Evolutionary conservation across 2,797 vertebrate genomes (phyloP).

Genomic region (Sciaenops ocellatus): DNA sequence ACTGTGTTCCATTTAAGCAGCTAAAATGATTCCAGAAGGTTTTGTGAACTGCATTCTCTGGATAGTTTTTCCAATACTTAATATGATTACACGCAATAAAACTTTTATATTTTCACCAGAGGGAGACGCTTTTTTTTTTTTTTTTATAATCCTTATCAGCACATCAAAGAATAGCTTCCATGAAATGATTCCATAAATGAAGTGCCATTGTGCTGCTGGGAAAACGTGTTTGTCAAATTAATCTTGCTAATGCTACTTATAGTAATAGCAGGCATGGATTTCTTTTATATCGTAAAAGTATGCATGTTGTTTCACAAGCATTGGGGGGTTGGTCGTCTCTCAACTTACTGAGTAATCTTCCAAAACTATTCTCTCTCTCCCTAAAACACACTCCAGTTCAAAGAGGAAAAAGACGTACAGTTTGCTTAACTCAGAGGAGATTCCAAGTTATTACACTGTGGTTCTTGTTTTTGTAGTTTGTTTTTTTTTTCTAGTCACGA

Average conservation of each 20-base stretch:
- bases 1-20: neutral
- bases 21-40: slow-evolving; percentile 5
- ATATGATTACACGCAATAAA: slow-evolving; percentile 32
- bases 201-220: slow-evolving; percentile 25
- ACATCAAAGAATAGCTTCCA: slow-evolving; percentile 23
- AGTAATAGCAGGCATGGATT: slow-evolving; percentile 1
- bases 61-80: slow-evolving; percentile 2
- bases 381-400: too few species aligned
- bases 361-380: slow-evolving; percentile 1
- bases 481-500: neutral
- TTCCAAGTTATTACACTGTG: neutral
- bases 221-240: slow-evolving; percentile 20
- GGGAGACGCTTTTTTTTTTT: too few species aligned
- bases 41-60: neutral
- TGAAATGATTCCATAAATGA: slow-evolving; percentile 17
- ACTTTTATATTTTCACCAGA: slow-evolving; percentile 6
- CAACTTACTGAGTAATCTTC: neutral
- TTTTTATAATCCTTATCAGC: slow-evolving; percentile 25
- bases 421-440: neutral
- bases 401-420: too few species aligned
- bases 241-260: slow-evolving; percentile 38
- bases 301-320: slow-evolving; percentile 17
- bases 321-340: neutral
- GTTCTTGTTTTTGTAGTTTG: neutral
- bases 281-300: slow-evolving; percentile 23